These are phyloP conservation scores for Agrilus cyanescens DNA, from an alignment of 2,888 invertebrate species.

Conservation along the genomic window DNA sequence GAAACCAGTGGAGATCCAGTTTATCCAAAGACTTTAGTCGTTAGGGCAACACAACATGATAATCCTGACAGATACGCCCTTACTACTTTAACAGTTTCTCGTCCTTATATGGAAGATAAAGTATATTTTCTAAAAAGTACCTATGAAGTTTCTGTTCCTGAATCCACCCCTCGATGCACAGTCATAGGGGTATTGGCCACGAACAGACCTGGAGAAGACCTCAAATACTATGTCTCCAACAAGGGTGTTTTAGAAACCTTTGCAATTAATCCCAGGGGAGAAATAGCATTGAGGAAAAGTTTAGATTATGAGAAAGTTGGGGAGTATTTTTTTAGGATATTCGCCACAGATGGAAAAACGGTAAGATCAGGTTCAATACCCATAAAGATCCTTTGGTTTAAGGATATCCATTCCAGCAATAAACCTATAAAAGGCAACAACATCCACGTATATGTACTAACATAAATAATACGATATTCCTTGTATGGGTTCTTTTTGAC, in stretches of 20 bases:
- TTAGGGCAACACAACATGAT: slow-evolving; percentile 63
- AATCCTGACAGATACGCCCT: slow-evolving; percentile 81
- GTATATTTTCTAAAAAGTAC: slow-evolving; percentile 57
- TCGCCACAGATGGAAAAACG: slow-evolving; percentile 67
- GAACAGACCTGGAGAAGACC: slow-evolving; percentile 48
- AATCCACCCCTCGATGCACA: slow-evolving; percentile 63
- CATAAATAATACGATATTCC: no score
- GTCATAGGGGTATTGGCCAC: slow-evolving; percentile 60
- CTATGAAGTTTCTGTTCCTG: slow-evolving; percentile 60
- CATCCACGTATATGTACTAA: no score
- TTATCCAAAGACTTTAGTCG: slow-evolving; percentile 41
- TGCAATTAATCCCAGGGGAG: slow-evolving; percentile 66
- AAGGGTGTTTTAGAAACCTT: slow-evolving; percentile 63
- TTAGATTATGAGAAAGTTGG: slow-evolving; percentile 69
- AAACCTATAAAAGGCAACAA: no score
- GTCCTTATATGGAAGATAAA: slow-evolving; percentile 33
- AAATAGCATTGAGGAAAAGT: slow-evolving; percentile 59
- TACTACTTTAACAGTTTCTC: slow-evolving; percentile 62
- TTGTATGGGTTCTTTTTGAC: slow-evolving; percentile 12
- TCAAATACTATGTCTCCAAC: slow-evolving; percentile 67
- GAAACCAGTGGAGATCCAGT: background rate
- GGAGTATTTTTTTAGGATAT: slow-evolving; percentile 64
- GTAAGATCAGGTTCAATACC: no score
- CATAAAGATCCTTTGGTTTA: no score
- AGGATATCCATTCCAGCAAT: no score